These are phyloP conservation scores for Fundulus diaphanus DNA, from an alignment of 2,797 vertebrate species.

Conservation along the genomic window DNA sequence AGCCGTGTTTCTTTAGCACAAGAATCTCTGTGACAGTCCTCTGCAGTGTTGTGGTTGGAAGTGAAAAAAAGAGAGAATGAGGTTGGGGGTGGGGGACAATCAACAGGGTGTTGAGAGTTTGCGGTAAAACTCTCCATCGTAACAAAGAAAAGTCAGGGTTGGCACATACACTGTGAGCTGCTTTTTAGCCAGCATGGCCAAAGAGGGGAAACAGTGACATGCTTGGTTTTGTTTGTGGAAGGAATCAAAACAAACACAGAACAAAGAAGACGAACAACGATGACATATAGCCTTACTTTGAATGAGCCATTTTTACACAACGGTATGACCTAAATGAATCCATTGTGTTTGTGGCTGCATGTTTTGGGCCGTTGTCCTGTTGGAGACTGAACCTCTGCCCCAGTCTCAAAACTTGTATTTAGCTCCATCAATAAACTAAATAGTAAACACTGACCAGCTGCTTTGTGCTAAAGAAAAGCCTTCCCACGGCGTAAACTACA, in stretches of 20 bases:
- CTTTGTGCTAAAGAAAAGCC: not conserved
- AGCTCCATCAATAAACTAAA: not conserved
- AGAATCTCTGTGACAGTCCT: constrained; percentile 12
- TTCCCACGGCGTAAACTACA: not conserved
- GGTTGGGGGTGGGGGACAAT: constrained; percentile 21
- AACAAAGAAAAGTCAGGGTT: constrained; percentile 34
- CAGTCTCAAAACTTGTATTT: not conserved
- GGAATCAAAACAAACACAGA: not conserved
- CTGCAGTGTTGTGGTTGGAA: constrained; percentile 18
- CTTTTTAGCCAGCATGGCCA: constrained; percentile 7
- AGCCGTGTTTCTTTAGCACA: constrained; percentile 16
- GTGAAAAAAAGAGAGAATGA: constrained; percentile 20
- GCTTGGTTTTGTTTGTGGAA: constrained; percentile 26
- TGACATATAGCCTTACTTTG: not conserved
- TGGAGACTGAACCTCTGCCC: not conserved
- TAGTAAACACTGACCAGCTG: not conserved
- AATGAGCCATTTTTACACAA: not conserved
- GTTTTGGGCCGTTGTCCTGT: not conserved
- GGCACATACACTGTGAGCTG: constrained; percentile 29
- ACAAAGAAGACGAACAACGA: not conserved
- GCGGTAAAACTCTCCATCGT: constrained; percentile 27
- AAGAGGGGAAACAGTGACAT: constrained; percentile 36
- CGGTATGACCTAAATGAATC: not conserved
- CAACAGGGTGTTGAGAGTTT: constrained; percentile 54
- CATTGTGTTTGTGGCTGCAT: not conserved